A percentile compares a stretch with the other conserved stretches of the same genome.
Conservation (phyloP, 2,113 vertebrate genomes). For the Pseudorasbora parva region DNA sequence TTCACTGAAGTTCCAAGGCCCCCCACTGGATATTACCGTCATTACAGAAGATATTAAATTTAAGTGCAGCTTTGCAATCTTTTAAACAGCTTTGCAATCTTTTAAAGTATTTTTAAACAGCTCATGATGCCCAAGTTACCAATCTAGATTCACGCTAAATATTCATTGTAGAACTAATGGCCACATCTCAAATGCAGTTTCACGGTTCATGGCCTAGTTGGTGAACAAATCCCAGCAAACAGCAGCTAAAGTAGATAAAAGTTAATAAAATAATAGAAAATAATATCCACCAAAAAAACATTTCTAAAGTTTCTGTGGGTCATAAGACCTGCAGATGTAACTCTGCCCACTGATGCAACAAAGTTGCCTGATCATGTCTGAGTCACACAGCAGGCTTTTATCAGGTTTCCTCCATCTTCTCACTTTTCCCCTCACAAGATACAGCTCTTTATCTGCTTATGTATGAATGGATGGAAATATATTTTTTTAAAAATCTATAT, state of each 20-base stretch:
- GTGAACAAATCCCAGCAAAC: neutral
- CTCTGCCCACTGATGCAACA: neutral
- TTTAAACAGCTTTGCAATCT: neutral
- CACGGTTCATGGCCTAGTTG: neutral
- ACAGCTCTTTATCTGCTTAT: neutral
- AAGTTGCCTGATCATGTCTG: neutral
- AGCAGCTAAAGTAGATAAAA: neutral
- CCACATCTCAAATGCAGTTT: neutral
- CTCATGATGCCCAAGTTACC: neutral
- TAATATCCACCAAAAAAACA: neutral
- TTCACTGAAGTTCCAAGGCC: constrained; percentile 10
- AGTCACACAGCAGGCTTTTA: neutral
- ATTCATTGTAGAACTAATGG: neutral
- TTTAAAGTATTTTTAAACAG: too few species aligned
- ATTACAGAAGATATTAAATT: constrained; percentile 9
- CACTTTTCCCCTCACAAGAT: neutral
- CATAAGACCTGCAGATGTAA: neutral
- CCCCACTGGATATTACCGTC: constrained; percentile 8
- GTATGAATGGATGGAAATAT: neutral
- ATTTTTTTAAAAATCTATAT: neutral
- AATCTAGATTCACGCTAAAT: neutral
- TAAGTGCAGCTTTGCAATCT: neutral
- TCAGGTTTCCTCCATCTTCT: neutral
- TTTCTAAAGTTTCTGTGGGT: neutral
- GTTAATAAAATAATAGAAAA: neutral